Evolutionary conservation across 2,888 invertebrate species (phyloP).

Genomic region (Pristionchus exspectatus): DNA sequence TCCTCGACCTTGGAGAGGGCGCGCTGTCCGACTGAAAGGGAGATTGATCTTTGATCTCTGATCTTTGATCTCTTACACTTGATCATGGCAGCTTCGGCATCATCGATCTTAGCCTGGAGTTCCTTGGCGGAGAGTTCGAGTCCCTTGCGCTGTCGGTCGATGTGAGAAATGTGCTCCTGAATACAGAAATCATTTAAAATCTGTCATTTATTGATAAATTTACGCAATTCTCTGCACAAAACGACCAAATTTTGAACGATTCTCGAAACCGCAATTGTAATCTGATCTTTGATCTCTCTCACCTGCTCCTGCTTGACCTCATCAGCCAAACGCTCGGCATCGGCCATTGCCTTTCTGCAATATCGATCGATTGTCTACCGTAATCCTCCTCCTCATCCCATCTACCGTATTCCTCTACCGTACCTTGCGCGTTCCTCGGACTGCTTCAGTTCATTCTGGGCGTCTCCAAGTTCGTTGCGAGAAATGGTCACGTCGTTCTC

Average conservation of each 20-base stretch:
- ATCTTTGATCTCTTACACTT: slow-evolving; percentile 84
- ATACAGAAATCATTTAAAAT: not conserved
- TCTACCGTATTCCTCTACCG: slow-evolving; percentile 82
- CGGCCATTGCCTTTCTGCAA: slow-evolving; percentile 89
- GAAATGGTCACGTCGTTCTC: slow-evolving; percentile 77
- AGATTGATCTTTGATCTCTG: slow-evolving; percentile 25
- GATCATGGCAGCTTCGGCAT: slow-evolving; percentile 89
- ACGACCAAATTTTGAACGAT: not conserved
- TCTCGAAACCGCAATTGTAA: slow-evolving; percentile 86
- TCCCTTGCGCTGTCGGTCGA: slow-evolving; percentile 93
- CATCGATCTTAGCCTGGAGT: slow-evolving; percentile 95
- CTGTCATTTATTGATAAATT: not conserved
- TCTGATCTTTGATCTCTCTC: slow-evolving; percentile 29
- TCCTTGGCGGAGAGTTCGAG: slow-evolving; percentile 98
- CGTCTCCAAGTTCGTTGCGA: slow-evolving; percentile 95
- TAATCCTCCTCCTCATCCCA: not conserved
- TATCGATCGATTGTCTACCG: not conserved
- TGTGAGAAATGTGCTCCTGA: slow-evolving; percentile 93
- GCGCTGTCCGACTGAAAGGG: slow-evolving; percentile 91
- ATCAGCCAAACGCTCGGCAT: slow-evolving; percentile 97
- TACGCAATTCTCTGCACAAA: not conserved
- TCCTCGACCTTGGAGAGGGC: slow-evolving; percentile 98
- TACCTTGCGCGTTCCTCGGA: slow-evolving; percentile 99
- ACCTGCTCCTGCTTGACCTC: slow-evolving; percentile 87
- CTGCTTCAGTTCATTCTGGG: slow-evolving; percentile 97